Base-by-base conservation (phyloP, 2,113 vertebrate genomes). In the Coreoperca whiteheadi region DNA sequence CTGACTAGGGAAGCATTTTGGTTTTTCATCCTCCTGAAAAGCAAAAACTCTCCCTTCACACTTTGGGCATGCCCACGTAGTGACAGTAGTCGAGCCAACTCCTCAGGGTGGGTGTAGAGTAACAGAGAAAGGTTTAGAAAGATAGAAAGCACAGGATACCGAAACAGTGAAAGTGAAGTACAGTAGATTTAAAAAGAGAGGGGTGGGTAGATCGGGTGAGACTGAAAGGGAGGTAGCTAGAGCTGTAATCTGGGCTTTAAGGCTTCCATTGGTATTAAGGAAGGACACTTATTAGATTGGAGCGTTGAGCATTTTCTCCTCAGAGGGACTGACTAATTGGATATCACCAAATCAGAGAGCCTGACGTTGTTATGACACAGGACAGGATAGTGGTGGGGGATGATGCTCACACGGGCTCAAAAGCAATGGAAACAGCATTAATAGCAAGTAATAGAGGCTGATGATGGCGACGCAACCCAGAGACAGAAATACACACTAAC, bases 191-290 rank as follows among this genome's bases (percentile, higher is more conserved):
- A 11, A 50, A 75, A 60, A n/a, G 25, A 15, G 28, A 70, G 37
- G 18, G 28, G 53, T 1, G 0, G 46, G 46, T 37, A 21, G 71
- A n/a, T 60, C n/a, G 63, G 63, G 43, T 30, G 63, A 50, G 54
- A 30, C 37, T 51, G 65, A 43, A 37, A 37, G 56, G n/a, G n/a
- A 30, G 41, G 4, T 69, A 72, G 18, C 12, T 37, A 70, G 23
- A 77, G 28, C 82, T 67, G 15, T 93, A 93, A 93, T 93, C 89
- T 64, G 66, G 87, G 90, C 54, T 92, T 89, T 90, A 87, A 79
- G 83, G 81, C 81, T 90, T 85, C 50, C 80, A 50, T 28, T 43
- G 74, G 85, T 30, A 90, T 92, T 92, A 92, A 72, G 75, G 71
- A 60, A 81, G 70, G 54, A 76, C 68, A 1, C 73, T 90, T 73